Conservation (phyloP, 2,797 vertebrate genomes). For the Gadopsis marmoratus region DNA sequence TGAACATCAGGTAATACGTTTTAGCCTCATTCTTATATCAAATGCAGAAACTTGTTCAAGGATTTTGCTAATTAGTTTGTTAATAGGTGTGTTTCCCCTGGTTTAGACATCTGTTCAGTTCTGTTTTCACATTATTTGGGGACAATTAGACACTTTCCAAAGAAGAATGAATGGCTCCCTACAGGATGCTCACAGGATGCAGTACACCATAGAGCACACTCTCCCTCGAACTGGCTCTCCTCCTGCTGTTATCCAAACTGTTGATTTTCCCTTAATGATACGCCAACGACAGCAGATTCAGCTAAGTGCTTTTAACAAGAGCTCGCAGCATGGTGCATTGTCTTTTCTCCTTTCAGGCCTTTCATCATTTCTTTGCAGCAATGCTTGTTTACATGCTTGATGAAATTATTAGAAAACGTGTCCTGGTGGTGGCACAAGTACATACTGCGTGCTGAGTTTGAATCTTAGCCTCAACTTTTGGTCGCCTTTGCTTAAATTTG, state of each 20-base stretch:
- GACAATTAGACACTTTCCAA: neutral
- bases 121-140: neutral
- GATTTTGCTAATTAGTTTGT: neutral
- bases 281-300: slow-evolving; percentile 4
- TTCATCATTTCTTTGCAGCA: slow-evolving; percentile 10
- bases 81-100: neutral
- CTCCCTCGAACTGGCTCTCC: neutral
- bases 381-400: slow-evolving; percentile 11
- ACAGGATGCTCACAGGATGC: neutral
- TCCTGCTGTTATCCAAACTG: slow-evolving; percentile 41
- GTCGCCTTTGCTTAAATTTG: neutral
- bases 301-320: slow-evolving; percentile 1
- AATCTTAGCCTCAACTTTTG: slow-evolving; percentile 15
- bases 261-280: slow-evolving; percentile 26
- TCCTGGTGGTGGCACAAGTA: neutral
- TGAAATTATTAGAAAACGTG: neutral
- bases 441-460: neutral
- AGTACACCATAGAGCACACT: neutral
- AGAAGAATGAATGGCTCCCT: neutral
- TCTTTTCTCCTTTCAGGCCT: slow-evolving; percentile 10
- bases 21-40: neutral
- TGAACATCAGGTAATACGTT: neutral
- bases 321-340: slow-evolving; percentile 19
- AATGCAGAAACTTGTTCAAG: neutral
- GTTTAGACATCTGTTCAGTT: slow-evolving; percentile 9